Evolutionary conservation across 1,140 invertebrate species (phyloP), one percentile per base, ranked within the genome.

Genomic region (Lysiphlebus fabarum): DNA sequence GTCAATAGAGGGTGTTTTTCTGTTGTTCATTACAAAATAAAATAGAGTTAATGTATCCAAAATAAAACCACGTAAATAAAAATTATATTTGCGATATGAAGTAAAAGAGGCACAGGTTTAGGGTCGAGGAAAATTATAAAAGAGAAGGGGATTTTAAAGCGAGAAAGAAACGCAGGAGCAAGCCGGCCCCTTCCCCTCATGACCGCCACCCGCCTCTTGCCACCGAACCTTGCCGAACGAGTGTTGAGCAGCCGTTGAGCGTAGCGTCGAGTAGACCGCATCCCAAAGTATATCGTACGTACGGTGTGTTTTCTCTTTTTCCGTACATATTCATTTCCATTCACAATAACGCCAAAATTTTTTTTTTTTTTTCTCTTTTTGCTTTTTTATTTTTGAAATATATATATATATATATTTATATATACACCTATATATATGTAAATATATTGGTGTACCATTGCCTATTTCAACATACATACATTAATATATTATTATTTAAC

Each of bases 261-360:
- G 69, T 76, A 76, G 75, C 74, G 73, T 76, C 75, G 74, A 74
- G 73, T 76, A 74, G 72, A 76, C 71, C 75, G 75, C 73, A 76
- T 76, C 73, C 73, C 71, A 75, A 59, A 75, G 71, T 75, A 69
- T 72, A 76, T 72, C 74, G 74, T 67, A 67, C 68, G 64, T 71
- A 69, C 64, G 56, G 63, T 55, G 63, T 65, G 62, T 56, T 60
- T 48, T 64, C 51, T 62, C 62, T 69, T 63, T 63, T 68, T 69
- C 66, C 17, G 17, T 26, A 26, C 17, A 26, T 26, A 26, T 26
- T 26, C 4, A 26, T 26, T 26, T 26, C 17, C 17, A 26, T 26
- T 26, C 17, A 26, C 17, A 26, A 26, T 26, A 26, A 26, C 17
- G 17, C 17, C 17, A 4, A 26, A 2, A 26, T 26, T 26, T 26